Evolutionary conservation across 2,797 vertebrate species (phyloP).

Genomic region (Rallus crepitans): DNA sequence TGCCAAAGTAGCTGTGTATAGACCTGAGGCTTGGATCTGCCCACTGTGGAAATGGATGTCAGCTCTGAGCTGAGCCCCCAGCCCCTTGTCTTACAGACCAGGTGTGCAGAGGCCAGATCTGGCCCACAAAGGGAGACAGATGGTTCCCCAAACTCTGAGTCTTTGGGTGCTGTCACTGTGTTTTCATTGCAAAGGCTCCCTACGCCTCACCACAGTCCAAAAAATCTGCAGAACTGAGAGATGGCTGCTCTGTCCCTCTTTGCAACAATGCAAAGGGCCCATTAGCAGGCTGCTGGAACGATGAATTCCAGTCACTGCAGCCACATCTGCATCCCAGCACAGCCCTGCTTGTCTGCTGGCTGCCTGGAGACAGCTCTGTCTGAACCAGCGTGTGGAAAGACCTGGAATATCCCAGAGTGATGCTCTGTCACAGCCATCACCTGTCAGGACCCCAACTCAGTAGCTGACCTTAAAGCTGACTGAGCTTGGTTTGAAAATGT

Average conservation of each 20-base stretch:
- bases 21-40: neutral
- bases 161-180: neutral
- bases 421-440: neutral
- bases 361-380: neutral
- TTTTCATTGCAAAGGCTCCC: neutral
- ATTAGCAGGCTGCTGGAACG: rapidly evolving
- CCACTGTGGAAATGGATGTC: neutral
- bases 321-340: neutral
- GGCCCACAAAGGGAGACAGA: rapidly evolving
- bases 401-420: rapidly evolving
- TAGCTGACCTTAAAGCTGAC: neutral
- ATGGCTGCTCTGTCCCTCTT: neutral
- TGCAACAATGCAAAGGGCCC: neutral
- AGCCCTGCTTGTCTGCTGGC: neutral
- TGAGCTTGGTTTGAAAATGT: neutral
- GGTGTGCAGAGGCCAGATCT: neutral
- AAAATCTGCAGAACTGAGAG: neutral
- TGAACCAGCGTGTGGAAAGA: neutral
- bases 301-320: neutral
- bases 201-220: neutral
- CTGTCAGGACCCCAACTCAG: neutral
- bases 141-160: neutral
- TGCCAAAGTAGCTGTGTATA: neutral
- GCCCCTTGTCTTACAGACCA: neutral
- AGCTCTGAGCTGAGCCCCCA: neutral